A percentile compares a stretch with the other conserved stretches of the same genome.
Conservation (phyloP, 2,113 vertebrate genomes). For the pig (Sus scrofa) region DNA sequence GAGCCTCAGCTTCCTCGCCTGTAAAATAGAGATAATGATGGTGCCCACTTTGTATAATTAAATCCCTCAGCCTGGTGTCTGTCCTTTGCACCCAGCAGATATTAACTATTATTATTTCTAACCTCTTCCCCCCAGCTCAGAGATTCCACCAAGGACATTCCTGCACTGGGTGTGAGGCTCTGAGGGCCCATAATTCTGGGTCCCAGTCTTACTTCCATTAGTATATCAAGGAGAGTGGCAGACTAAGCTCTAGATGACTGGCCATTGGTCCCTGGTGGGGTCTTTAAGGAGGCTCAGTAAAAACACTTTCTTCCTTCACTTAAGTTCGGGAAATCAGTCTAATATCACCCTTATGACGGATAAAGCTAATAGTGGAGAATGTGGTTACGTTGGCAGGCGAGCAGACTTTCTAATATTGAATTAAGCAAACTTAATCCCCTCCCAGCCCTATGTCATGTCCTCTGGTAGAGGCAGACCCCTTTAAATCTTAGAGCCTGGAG, state of each 20-base stretch:
- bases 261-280: neutral
- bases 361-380: neutral
- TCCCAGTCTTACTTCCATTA: neutral
- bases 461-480: neutral
- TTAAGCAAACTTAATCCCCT: neutral
- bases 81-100: neutral
- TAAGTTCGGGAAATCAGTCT: neutral
- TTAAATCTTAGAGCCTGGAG: neutral
- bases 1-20: neutral
- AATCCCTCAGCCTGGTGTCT: neutral
- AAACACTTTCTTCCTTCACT: neutral
- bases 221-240: neutral
- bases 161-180: neutral
- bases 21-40: neutral
- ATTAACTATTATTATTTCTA: neutral
- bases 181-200: neutral
- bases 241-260: neutral
- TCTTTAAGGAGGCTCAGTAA: neutral
- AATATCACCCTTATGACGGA: neutral
- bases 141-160: neutral
- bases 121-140: neutral
- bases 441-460: neutral
- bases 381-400: neutral
- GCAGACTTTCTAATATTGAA: neutral
- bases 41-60: neutral